Percentiles rank a stretch among this genome's conserved stretches.
Conservation (phyloP, 2,113 vertebrate genomes). For the Mugil cephalus region DNA sequence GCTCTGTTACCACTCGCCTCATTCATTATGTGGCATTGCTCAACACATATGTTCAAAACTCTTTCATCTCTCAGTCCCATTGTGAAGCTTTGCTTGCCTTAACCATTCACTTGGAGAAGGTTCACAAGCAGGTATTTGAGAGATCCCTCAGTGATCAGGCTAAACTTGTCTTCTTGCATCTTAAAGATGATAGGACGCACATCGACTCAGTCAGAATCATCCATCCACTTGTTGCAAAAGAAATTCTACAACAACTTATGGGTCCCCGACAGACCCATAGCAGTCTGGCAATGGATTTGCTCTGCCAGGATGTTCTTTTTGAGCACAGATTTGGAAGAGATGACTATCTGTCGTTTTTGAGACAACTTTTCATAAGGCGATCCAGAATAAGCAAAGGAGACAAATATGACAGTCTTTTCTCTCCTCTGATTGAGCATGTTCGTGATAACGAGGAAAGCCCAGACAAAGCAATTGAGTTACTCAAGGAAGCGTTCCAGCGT, state of each 20-base stretch:
- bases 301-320: constrained; percentile 80
- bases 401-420: constrained; percentile 82
- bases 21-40: constrained; percentile 86
- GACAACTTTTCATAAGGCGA: constrained; percentile 84
- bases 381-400: constrained; percentile 85
- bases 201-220: constrained; percentile 86
- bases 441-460: constrained; percentile 66
- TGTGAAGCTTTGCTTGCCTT: constrained; percentile 85
- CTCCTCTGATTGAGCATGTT: constrained; percentile 87
- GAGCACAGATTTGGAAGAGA: constrained; percentile 85
- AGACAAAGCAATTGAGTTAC: constrained; percentile 81
- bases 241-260: constrained; percentile 86
- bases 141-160: constrained; percentile 79
- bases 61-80: constrained; percentile 87
- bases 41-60: constrained; percentile 88
- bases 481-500: constrained; percentile 78
- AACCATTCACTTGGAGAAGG: constrained; percentile 39
- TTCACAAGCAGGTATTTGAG: constrained; percentile 77
- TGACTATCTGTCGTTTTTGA: constrained; percentile 82
- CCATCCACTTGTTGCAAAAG: constrained; percentile 87
- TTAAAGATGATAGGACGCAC: constrained; percentile 82
- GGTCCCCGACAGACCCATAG: constrained; percentile 76
- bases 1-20: constrained; percentile 75
- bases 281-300: constrained; percentile 81
- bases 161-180: constrained; percentile 85